These are phyloP conservation scores for Saguinus midas DNA, from an alignment of 2,113 vertebrate species.

Conservation along the genomic window DNA sequence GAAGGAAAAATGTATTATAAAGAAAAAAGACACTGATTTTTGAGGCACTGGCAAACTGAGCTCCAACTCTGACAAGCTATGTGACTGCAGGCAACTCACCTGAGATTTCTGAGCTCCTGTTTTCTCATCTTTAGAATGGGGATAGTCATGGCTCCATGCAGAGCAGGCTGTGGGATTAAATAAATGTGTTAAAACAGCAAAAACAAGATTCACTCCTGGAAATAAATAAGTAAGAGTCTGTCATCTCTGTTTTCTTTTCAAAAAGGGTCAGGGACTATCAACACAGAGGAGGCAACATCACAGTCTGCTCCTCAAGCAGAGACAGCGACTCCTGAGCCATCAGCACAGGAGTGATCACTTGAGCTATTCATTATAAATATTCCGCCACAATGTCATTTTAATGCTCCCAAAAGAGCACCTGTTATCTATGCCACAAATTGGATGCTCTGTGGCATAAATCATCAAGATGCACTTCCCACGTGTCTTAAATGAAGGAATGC, in stretches of 20 bases:
- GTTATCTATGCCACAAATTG: slow-evolving; percentile 53
- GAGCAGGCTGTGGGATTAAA: background rate
- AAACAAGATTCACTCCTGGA: background rate
- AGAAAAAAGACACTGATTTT: background rate
- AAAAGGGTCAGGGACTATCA: background rate
- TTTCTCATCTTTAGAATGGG: background rate
- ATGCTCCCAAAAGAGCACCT: slow-evolving; percentile 58
- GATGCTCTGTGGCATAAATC: slow-evolving; percentile 43
- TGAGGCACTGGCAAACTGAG: background rate
- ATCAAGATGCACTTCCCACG: slow-evolving; percentile 32
- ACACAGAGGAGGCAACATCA: background rate
- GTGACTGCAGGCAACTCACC: background rate
- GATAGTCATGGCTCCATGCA: background rate
- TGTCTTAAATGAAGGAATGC: slow-evolving; percentile 33
- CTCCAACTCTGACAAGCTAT: background rate
- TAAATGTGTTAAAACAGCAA: background rate
- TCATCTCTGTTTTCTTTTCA: background rate
- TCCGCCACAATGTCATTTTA: slow-evolving; percentile 58
- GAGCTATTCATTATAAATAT: slow-evolving; percentile 60
- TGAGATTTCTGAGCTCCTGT: background rate
- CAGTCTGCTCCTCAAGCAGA: background rate
- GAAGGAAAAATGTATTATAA: background rate
- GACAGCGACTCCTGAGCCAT: slow-evolving; percentile 26
- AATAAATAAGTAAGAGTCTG: background rate
- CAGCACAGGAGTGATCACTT: background rate